These are phyloP conservation scores for Platygyra sinensis DNA, from an alignment of 64 coral and sea anemone genomes.

Conservation along the genomic window DNA sequence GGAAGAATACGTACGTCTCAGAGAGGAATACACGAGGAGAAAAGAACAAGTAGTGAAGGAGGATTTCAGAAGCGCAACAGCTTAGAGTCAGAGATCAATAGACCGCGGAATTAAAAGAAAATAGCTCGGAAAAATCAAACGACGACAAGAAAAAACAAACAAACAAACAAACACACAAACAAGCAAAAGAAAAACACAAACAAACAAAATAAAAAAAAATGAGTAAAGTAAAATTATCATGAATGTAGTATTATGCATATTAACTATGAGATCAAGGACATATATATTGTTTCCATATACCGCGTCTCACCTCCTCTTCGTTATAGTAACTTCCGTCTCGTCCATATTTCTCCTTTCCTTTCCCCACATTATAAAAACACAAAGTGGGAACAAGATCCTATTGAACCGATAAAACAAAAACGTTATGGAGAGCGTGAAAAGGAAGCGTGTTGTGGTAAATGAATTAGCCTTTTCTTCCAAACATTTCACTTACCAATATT, in stretches of 20 bases:
- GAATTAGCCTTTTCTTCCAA: neutral
- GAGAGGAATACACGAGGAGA: too few species aligned
- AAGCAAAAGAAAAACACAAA: neutral
- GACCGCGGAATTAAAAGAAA: neutral
- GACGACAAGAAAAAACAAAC: neutral
- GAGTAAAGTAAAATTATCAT: too few species aligned
- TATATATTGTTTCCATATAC: too few species aligned
- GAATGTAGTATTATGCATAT: too few species aligned
- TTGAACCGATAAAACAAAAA: neutral
- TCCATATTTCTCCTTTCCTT: constrained; percentile 76
- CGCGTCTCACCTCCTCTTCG: constrained; percentile 67
- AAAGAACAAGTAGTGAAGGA: neutral
- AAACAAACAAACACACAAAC: neutral
- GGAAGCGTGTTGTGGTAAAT: neutral
- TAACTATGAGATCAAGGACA: too few species aligned
- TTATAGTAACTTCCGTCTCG: constrained; percentile 95
- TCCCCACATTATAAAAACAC: constrained; percentile 90
- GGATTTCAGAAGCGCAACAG: neutral
- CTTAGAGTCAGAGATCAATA: neutral
- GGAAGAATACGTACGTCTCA: too few species aligned
- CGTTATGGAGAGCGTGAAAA: neutral
- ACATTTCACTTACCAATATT: constrained; percentile 54
- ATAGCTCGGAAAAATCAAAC: neutral
- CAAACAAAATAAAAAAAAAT: neutral
- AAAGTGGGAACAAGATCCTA: constrained; percentile 79